Base-by-base conservation (phyloP, 2,113 vertebrate genomes). In the Motacilla tschutschensis region DNA sequence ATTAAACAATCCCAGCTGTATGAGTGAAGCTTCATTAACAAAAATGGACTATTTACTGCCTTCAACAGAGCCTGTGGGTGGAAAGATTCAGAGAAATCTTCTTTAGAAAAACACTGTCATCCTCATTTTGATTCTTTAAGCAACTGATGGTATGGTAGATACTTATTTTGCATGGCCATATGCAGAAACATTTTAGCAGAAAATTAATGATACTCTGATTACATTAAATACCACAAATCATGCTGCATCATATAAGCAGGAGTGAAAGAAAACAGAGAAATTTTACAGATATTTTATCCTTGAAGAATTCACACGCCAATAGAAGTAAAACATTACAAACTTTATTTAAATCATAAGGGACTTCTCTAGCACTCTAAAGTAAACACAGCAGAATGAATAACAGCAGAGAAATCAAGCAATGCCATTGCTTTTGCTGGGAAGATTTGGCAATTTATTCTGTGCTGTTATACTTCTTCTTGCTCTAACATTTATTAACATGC, bases 1-100 rank as follows among this genome's bases (percentile, higher is more conserved):
- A 98, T 98, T 97, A 97, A 98, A 98, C 97, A 98, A 97, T 98
- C 98, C 97, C 96, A 98, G 97, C 97, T 98, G 97, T 97, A 97
- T 95, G 96, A 97, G 96, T 97, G 96, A 96, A 96, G 97, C 96
- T 97, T 98, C 97, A 98, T 98, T 97, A 98, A 97, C 97, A 97
- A 97, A 97, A 97, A 97, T 97, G 95, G 96, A 97, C 97, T 97
- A 97, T 97, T 97, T 98, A 97, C 97, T 97, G 96, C 96, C 94
- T 96, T 95, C 95, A 94, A 96, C 93, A 93, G 94, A 96, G 96
- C 94, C 96, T 91, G 95, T 97, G 97, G 96, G 96, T 96, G 96
- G 93, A 97, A 94, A 96, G 95, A 97, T 88, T 95, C 94, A 95
- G 96, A 96, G 93, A 97, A 96, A 96, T 95, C 89, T 96, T 94